phyloP scores from a whole-genome alignment of 2,797 vertebrate species.

The Labeo calbasu region DNA sequence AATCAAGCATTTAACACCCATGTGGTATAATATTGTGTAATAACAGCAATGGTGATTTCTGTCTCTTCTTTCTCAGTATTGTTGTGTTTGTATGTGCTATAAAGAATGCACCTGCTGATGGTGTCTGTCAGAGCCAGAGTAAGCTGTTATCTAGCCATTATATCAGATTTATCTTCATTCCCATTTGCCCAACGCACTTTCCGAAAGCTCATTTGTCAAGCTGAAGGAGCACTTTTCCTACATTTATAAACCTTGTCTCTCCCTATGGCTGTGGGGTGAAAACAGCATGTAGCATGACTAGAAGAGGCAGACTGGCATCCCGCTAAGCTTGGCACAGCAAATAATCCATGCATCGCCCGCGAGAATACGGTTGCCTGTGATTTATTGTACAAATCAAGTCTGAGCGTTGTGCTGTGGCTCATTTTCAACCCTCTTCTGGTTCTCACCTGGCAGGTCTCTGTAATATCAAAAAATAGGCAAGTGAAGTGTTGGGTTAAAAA shows the following conservation, averaged over 20 bases:
- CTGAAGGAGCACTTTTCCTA: slow-evolving; percentile 69
- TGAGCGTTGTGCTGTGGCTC: slow-evolving; percentile 63
- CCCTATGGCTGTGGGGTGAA: slow-evolving; percentile 70
- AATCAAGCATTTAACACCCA: background rate
- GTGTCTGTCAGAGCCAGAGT: slow-evolving; percentile 76
- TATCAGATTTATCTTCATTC: slow-evolving; percentile 82
- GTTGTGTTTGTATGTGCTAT: slow-evolving; percentile 63
- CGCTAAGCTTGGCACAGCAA: slow-evolving; percentile 72
- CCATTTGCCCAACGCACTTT: slow-evolving; percentile 71
- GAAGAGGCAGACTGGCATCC: slow-evolving; percentile 68
- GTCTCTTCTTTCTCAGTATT: slow-evolving; percentile 59
- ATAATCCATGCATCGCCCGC: slow-evolving; percentile 67
- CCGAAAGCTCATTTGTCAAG: slow-evolving; percentile 82
- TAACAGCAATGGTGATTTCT: background rate
- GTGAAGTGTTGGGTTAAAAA: slow-evolving; percentile 49
- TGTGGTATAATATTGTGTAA: slow-evolving; percentile 1
- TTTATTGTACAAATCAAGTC: slow-evolving; percentile 73
- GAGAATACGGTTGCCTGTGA: slow-evolving; percentile 66
- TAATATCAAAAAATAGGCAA: slow-evolving; percentile 47
- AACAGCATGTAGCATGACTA: slow-evolving; percentile 76
- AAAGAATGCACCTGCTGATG: slow-evolving; percentile 79
- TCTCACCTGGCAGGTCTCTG: slow-evolving; percentile 26
- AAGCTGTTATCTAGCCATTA: slow-evolving; percentile 82
- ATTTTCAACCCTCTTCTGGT: slow-evolving; percentile 51
- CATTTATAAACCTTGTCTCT: slow-evolving; percentile 69